Evolutionary conservation across 2,113 vertebrate species (phyloP).

Genomic region (Pygathrix nemaeus): DNA sequence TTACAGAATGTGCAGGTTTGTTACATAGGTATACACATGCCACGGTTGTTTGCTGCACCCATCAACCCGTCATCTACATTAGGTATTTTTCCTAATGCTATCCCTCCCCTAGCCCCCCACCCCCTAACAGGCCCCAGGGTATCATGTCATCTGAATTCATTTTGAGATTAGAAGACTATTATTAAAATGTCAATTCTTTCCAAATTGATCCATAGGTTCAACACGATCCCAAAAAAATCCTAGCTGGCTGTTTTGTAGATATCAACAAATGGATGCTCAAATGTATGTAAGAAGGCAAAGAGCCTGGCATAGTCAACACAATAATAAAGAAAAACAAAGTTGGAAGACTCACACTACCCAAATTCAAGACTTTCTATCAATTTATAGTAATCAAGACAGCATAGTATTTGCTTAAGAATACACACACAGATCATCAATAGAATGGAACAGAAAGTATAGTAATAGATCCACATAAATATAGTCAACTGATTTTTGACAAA

Average conservation of each 20-base stretch:
- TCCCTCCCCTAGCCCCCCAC: too few species aligned
- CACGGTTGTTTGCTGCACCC: too few species aligned
- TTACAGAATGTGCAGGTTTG: too few species aligned
- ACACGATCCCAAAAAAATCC: background rate
- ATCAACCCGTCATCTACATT: too few species aligned
- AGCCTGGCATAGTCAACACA: background rate
- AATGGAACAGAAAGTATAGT: background rate
- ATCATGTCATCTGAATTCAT: background rate
- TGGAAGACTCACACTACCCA: background rate
- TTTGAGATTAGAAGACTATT: background rate
- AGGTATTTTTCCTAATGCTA: too few species aligned
- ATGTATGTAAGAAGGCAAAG: background rate
- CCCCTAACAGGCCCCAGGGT: too few species aligned
- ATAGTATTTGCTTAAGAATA: background rate
- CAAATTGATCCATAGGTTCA: background rate
- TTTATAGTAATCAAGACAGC: background rate
- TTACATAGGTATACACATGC: too few species aligned
- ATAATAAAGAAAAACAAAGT: background rate
- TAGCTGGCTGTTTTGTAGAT: background rate
- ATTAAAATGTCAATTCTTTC: background rate
- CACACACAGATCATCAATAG: background rate
- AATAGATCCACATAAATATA: background rate
- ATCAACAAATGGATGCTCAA: background rate
- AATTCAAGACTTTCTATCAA: background rate
- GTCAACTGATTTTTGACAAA: background rate